Percentiles rank a stretch among this genome's conserved stretches.
Conservation (phyloP, 1,140 invertebrate species). For the Anthonomus grandis region DNA sequence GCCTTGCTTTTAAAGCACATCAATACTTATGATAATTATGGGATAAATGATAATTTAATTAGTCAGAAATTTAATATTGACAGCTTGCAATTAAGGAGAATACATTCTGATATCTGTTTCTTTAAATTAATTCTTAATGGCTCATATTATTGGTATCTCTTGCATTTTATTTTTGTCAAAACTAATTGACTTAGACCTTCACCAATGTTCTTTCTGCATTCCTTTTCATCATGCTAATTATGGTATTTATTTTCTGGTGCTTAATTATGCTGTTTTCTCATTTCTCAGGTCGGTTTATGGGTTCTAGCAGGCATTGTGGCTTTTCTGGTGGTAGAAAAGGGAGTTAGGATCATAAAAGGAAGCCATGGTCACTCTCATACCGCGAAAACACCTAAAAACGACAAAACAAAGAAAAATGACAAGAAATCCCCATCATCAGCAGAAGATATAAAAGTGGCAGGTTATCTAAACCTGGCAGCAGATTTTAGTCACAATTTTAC, state of each 20-base stretch:
- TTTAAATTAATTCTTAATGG: no score
- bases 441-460: conserved; percentile 77
- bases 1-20: no score
- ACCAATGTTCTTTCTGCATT: neutral
- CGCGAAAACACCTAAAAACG: neutral
- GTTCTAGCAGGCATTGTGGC: conserved; percentile 87
- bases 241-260: no score
- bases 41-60: no score
- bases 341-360: conserved; percentile 84
- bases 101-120: no score
- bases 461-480: conserved; percentile 90
- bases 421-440: no score
- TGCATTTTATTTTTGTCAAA: neutral
- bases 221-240: conserved; percentile 67
- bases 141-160: no score
- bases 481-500: conserved; percentile 97
- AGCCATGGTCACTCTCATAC: conserved; percentile 65
- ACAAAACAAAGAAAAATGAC: conserved; percentile 38
- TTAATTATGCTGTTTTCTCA: neutral
- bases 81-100: no score
- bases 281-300: conserved; percentile 65
- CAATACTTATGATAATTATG: no score
- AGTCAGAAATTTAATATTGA: no score
- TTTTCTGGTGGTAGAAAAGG: conserved; percentile 91
- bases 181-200: neutral